A percentile compares a stretch with the other conserved stretches of the same genome.
phyloP scores from a whole-genome alignment of 1,140 invertebrate genomes.

The Holcopasites calliopsidis region DNA sequence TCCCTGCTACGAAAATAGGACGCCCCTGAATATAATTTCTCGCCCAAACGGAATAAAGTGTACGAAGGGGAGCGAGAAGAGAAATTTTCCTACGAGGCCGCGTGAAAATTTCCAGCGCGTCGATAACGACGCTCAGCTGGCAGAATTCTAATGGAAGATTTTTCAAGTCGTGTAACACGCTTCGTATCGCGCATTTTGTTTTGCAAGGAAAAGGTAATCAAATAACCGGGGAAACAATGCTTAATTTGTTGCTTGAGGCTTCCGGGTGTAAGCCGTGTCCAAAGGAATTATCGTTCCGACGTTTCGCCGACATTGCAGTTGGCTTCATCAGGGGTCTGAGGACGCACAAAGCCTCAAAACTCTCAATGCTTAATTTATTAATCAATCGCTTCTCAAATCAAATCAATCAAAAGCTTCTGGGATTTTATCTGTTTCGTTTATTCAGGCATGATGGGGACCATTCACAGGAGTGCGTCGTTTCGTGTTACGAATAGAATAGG shows the following conservation, averaged over 20 bases:
- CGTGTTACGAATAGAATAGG: background rate
- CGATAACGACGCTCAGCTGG: slow-evolving; percentile 5
- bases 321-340: no score
- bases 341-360: no score
- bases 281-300: no score
- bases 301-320: no score
- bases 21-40: background rate
- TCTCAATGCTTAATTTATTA: no score
- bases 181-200: background rate
- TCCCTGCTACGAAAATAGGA: background rate
- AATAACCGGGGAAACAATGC: no score
- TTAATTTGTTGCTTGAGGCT: no score
- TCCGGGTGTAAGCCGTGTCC: no score
- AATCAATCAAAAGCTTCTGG: no score
- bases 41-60: background rate
- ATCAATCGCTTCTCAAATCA: no score
- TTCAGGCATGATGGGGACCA: background rate
- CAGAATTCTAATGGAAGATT: background rate
- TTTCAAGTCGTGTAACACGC: background rate
- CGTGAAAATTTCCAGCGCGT: background rate
- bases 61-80: background rate
- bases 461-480: background rate
- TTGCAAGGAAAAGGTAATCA: no score
- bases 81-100: background rate
- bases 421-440: no score